Evolutionary conservation across 2,113 vertebrate genomes (phyloP).

Genomic region (Poeciliopsis prolifica): DNA sequence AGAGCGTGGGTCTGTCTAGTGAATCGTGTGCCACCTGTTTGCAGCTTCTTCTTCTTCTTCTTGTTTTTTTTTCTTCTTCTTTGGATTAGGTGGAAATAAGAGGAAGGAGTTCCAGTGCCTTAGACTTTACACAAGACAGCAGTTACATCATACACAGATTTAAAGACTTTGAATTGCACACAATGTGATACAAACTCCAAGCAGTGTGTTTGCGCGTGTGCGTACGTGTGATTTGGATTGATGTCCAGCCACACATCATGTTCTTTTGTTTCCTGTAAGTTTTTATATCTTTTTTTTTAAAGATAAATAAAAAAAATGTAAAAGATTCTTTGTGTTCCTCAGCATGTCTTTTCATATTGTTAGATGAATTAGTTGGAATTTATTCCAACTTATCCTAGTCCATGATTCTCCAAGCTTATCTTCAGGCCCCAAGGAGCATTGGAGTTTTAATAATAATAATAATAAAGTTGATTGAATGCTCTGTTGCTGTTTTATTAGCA

Average conservation of each 20-base stretch:
- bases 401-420: background rate
- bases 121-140: slow-evolving; percentile 39
- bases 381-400: too few species aligned
- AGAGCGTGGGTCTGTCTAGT: slow-evolving; percentile 5
- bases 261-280: too few species aligned
- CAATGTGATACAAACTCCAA: background rate
- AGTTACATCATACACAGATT: slow-evolving; percentile 20
- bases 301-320: slow-evolving; percentile 41
- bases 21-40: slow-evolving; percentile 10
- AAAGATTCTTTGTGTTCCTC: background rate
- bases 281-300: slow-evolving; percentile 26
- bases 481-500: background rate
- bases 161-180: slow-evolving; percentile 13
- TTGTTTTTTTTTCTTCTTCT: slow-evolving; percentile 3
- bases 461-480: too few species aligned
- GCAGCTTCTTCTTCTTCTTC: background rate
- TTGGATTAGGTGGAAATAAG: slow-evolving; percentile 6
- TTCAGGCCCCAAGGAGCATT: background rate
- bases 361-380: too few species aligned
- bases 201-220: background rate
- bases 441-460: too few species aligned
- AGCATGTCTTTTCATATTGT: too few species aligned
- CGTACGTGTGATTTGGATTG: slow-evolving; percentile 3
- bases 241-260: slow-evolving; percentile 17
- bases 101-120: slow-evolving; percentile 56